phyloP scores from a whole-genome alignment of 2,797 vertebrate genomes.

The Cichlasoma orientale region DNA sequence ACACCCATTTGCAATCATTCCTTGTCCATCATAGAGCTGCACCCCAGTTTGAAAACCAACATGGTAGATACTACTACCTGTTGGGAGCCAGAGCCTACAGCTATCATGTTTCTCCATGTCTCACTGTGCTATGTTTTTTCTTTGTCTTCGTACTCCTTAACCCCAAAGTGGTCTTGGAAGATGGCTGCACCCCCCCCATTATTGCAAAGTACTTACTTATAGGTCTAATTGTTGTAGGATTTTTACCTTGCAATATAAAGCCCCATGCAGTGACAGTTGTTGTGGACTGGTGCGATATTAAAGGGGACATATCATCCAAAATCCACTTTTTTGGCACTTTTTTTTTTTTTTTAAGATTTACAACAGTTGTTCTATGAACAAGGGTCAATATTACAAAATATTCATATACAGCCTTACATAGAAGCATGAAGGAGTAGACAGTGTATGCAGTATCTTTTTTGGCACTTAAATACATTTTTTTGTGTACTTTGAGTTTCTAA shows the following conservation, averaged over 20 bases:
- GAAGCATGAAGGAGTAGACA: too few species aligned
- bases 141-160: not conserved
- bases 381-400: too few species aligned
- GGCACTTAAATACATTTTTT: too few species aligned
- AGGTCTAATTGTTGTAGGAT: not conserved
- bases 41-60: not conserved
- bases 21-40: not conserved
- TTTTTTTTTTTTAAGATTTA: too few species aligned
- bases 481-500: too few species aligned
- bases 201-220: not conserved
- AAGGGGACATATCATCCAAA: too few species aligned
- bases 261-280: not conserved
- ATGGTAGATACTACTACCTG: not conserved
- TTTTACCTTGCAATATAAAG: not conserved
- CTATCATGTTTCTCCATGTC: too few species aligned
- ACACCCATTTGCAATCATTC: not conserved
- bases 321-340: too few species aligned
- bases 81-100: not conserved
- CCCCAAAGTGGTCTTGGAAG: not conserved
- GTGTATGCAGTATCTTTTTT: too few species aligned
- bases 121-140: too few species aligned
- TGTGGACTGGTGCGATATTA: not conserved
- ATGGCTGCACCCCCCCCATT: not conserved
- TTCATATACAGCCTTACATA: too few species aligned
- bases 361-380: too few species aligned